Conservation (phyloP, 2,113 vertebrate species). For the Trochalopteron elliotii region DNA sequence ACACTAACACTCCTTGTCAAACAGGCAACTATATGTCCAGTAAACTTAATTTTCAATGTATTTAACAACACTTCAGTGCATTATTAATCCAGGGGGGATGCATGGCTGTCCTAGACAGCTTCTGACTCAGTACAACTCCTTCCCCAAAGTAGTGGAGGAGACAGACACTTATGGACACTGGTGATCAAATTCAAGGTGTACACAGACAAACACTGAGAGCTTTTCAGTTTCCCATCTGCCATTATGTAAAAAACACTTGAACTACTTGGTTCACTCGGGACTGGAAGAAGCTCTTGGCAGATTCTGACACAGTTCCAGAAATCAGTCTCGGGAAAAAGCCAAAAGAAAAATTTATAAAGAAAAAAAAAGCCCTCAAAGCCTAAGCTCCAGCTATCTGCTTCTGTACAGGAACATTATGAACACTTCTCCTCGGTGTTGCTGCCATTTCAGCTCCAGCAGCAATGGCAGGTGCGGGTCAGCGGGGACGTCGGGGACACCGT, state of each 20-base stretch:
- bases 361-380: background rate
- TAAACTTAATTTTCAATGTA: background rate
- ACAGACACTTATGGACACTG: background rate
- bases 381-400: background rate
- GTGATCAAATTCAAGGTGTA: background rate
- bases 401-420: background rate
- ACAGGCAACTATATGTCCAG: rapidly evolving
- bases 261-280: background rate
- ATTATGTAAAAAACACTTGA: background rate
- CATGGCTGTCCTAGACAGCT: background rate
- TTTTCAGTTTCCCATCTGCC: background rate
- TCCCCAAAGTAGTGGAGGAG: background rate
- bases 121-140: background rate
- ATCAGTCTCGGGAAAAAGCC: background rate
- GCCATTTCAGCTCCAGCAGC: background rate
- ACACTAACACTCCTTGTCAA: background rate
- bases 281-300: background rate
- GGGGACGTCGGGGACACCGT: rapidly evolving
- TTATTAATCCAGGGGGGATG: background rate
- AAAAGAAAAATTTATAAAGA: background rate
- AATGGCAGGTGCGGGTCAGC: background rate
- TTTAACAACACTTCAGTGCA: background rate
- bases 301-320: background rate
- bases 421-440: background rate
- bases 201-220: background rate